phyloP scores from a whole-genome alignment of 2,888 invertebrate species.

The Lasius platythorax region DNA sequence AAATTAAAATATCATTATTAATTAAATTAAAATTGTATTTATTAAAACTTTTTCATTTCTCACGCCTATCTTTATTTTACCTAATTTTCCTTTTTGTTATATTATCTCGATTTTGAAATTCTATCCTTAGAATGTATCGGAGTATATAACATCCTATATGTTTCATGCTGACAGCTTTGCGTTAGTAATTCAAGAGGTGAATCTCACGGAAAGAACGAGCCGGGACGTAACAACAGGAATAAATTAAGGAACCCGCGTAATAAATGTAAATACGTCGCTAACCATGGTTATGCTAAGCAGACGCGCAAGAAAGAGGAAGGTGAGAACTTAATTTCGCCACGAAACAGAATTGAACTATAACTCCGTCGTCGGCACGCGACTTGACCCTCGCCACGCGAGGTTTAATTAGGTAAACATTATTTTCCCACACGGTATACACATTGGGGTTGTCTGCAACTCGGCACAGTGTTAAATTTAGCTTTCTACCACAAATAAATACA shows the following conservation, averaged over 20 bases:
- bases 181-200: constrained; percentile 27
- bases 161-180: background rate
- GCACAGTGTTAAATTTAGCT: constrained; percentile 19
- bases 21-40: background rate
- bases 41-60: background rate
- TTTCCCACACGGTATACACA: constrained; percentile 29
- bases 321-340: constrained; percentile 44
- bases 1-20: background rate
- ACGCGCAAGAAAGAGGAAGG: constrained; percentile 3
- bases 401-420: constrained; percentile 43
- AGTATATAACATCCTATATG: background rate
- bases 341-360: constrained; percentile 36
- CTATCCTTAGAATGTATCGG: background rate
- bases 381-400: constrained; percentile 30
- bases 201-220: constrained; percentile 19
- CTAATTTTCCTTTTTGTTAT: background rate
- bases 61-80: background rate
- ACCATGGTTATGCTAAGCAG: constrained; percentile 31
- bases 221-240: constrained; percentile 1
- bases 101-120: background rate
- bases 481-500: background rate
- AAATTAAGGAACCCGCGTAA: constrained; percentile 30
- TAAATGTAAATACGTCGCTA: constrained; percentile 39
- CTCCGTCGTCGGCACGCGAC: constrained; percentile 25
- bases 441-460: background rate